A percentile compares a stretch with the other conserved stretches of the same genome.
These are phyloP conservation scores for Zaprionus obscuricornis DNA, from an alignment of 2,888 invertebrate genomes.

Conservation along the genomic window DNA sequence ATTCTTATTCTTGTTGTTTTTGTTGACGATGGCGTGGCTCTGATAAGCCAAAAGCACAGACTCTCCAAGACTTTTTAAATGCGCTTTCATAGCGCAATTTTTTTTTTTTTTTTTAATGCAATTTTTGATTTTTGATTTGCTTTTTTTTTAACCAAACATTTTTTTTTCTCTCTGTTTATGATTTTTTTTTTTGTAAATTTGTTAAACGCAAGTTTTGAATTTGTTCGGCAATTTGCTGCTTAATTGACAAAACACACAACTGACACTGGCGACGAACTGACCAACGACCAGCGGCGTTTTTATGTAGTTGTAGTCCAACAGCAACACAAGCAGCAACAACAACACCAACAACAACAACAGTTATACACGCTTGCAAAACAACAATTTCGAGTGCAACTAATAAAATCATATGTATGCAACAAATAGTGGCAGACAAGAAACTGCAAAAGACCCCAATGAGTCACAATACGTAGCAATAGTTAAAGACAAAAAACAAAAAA, in stretches of 20 bases:
- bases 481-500: constrained; percentile 5
- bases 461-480: constrained; percentile 37
- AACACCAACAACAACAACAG: constrained; percentile 10
- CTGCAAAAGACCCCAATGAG: constrained; percentile 62
- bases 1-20: background rate
- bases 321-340: constrained; percentile 9
- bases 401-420: constrained; percentile 79
- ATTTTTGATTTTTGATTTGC: constrained; percentile 71
- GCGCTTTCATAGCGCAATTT: too few relatives aligned
- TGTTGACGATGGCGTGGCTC: constrained; percentile 66
- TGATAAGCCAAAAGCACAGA: constrained; percentile 60
- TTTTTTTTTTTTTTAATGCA: too few relatives aligned
- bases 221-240: constrained; percentile 82
- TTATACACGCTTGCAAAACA: constrained; percentile 29
- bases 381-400: constrained; percentile 58
- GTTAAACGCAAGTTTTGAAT: constrained; percentile 80
- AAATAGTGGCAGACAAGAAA: constrained; percentile 60
- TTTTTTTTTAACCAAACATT: too few relatives aligned
- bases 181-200: constrained; percentile 70
- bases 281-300: constrained; percentile 72
- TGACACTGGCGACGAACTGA: constrained; percentile 54
- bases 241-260: constrained; percentile 80
- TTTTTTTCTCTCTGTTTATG: too few relatives aligned
- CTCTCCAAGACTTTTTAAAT: too few relatives aligned
- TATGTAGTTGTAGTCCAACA: constrained; percentile 47